A percentile compares a stretch with the other conserved stretches of the same genome.
Conservation (phyloP, 2,113 vertebrate species). For the Coptodon rendalli region DNA sequence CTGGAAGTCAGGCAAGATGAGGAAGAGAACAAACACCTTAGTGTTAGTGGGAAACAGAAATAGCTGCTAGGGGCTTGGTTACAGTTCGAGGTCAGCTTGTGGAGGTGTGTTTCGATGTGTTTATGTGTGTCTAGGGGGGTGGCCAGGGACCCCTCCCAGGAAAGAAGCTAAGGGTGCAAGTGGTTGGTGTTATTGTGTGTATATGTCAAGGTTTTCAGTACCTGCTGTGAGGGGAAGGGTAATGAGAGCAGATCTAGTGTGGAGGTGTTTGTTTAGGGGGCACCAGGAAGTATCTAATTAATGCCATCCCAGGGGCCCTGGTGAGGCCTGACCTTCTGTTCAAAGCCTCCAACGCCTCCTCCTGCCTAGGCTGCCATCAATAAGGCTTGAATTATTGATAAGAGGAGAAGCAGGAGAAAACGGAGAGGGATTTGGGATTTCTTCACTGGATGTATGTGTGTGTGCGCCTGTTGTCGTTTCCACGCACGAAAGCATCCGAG, state of each 20-base stretch:
- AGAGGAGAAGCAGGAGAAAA: constrained; percentile 29
- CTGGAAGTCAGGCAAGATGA: constrained; percentile 9
- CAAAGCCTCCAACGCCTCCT: constrained; percentile 54
- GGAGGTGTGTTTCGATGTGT: not conserved
- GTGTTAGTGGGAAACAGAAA: constrained; percentile 9
- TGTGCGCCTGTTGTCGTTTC: not conserved
- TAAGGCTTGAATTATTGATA: constrained; percentile 71
- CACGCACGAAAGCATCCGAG: not conserved
- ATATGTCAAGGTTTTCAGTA: constrained; percentile 48
- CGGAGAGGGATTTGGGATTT: constrained; percentile 17
- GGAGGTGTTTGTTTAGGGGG: constrained; percentile 53
- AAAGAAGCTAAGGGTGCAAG: constrained; percentile 17
- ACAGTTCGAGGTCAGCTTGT: constrained; percentile 15
- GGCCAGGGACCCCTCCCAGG: not conserved
- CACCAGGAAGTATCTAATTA: constrained; percentile 71
- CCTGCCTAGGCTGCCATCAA: constrained; percentile 44
- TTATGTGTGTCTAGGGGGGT: not conserved
- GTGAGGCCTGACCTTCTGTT: constrained; percentile 74
- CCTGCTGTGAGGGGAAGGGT: constrained; percentile 58
- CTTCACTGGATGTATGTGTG: constrained; percentile 1
- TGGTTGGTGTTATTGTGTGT: constrained; percentile 26
- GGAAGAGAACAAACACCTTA: not conserved
- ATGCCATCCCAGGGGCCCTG: constrained; percentile 61
- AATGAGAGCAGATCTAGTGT: constrained; percentile 55
- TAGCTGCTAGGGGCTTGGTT: not conserved